Percentiles rank a stretch among this genome's conserved stretches.
These are phyloP conservation scores for Tenodera sinensis DNA, from an alignment of 2,888 invertebrate genomes.

Conservation along the genomic window DNA sequence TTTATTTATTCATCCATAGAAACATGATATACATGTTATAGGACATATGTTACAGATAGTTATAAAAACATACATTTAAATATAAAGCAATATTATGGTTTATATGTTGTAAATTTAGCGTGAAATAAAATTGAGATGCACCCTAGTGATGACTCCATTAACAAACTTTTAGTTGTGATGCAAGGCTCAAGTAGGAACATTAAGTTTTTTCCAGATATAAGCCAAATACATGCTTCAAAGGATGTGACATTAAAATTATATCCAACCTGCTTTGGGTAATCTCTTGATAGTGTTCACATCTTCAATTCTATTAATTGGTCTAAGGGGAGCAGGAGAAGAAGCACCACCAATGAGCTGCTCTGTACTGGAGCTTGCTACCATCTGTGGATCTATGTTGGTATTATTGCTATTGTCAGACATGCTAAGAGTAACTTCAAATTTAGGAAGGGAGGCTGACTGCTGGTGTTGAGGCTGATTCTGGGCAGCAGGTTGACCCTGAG, in stretches of 20 bases:
- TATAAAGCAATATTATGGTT: background rate
- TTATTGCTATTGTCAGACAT: slow-evolving; percentile 29
- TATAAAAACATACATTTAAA: background rate
- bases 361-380: slow-evolving; percentile 46
- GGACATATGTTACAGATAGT: no score
- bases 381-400: slow-evolving; percentile 42
- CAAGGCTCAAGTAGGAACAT: background rate
- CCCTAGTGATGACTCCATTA: background rate
- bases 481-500: background rate
- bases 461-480: slow-evolving; percentile 33
- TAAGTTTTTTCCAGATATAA: background rate
- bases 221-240: background rate
- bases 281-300: slow-evolving; percentile 54
- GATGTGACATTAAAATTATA: slow-evolving; percentile 40
- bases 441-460: slow-evolving; percentile 14
- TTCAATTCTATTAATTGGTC: slow-evolving; percentile 49
- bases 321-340: slow-evolving; percentile 47
- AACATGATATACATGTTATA: no score
- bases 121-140: background rate
- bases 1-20: no score
- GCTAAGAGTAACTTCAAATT: slow-evolving; percentile 25
- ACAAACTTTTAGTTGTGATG: background rate
- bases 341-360: slow-evolving; percentile 47
- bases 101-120: background rate
- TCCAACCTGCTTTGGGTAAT: slow-evolving; percentile 60